These are phyloP conservation scores for Ormyrus nitidulus DNA, from an alignment of 2,888 invertebrate genomes.

Conservation along the genomic window DNA sequence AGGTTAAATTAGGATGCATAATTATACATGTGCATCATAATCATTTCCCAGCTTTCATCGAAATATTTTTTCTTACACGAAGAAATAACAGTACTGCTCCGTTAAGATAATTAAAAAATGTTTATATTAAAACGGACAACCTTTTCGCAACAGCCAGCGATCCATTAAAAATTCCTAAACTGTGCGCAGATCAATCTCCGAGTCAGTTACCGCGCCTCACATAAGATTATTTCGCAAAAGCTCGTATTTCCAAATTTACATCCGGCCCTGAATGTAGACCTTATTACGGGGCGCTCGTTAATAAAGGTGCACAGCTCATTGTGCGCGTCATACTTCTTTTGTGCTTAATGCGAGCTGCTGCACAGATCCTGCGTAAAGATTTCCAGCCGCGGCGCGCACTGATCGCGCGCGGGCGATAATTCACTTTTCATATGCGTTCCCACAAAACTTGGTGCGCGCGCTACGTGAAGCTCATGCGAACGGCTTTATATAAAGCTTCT, in stretches of 20 bases:
- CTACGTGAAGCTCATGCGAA: background rate
- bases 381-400: background rate
- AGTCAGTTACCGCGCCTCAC: too few relatives aligned
- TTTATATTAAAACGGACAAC: too few relatives aligned
- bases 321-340: background rate
- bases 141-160: too few relatives aligned
- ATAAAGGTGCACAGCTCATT: constrained; percentile 14
- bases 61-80: background rate
- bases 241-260: constrained; percentile 15
- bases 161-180: too few relatives aligned
- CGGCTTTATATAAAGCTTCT: constrained; percentile 6
- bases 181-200: too few relatives aligned
- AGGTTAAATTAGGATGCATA: too few relatives aligned
- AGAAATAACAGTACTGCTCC: too few relatives aligned
- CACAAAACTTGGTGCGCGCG: background rate
- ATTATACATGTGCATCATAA: too few relatives aligned
- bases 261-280: constrained; percentile 10
- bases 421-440: constrained; percentile 26
- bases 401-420: constrained; percentile 18
- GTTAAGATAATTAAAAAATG: too few relatives aligned
- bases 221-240: too few relatives aligned
- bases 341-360: background rate
- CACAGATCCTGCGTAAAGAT: constrained; percentile 22
- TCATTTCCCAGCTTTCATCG: background rate
- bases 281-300: background rate